Evolutionary conservation across 1,140 invertebrate genomes (phyloP).

Genomic region (Trichomalopsis sarcophagae): DNA sequence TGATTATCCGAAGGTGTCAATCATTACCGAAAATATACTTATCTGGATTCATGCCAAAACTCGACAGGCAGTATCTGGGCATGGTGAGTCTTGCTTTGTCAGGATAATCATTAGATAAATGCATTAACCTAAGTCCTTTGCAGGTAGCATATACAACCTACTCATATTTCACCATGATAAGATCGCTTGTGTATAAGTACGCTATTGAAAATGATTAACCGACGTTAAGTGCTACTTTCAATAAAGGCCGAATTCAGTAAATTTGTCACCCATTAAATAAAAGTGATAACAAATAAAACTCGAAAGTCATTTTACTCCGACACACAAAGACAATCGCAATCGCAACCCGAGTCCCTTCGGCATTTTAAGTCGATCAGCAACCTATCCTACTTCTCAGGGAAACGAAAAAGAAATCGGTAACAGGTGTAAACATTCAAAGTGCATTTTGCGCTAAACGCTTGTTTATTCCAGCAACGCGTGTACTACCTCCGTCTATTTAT

Average conservation of each 20-base stretch:
- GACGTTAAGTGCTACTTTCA: neutral
- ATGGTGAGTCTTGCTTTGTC: neutral
- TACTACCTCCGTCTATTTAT: neutral
- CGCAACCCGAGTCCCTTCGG: no score
- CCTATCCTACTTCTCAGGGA: neutral
- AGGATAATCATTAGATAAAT: no score
- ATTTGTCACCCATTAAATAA: no score
- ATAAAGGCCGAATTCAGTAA: neutral
- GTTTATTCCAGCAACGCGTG: constrained; percentile 12
- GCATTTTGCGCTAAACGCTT: constrained; percentile 14
- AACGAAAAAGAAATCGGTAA: neutral
- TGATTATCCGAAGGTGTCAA: constrained; percentile 36
- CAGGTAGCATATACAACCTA: neutral
- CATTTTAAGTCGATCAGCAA: no score
- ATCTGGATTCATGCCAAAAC: constrained; percentile 24
- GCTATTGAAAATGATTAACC: neutral
- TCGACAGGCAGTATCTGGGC: constrained; percentile 9
- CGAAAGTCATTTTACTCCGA: no score
- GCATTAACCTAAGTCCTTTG: neutral
- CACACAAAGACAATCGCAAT: no score
- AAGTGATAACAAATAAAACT: no score
- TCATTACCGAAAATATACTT: constrained; percentile 22
- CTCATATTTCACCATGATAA: neutral
- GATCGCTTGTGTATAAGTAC: neutral
- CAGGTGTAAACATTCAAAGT: constrained; percentile 29